These are phyloP conservation scores for Dicrostonyx torquatus DNA, from an alignment of 2,797 vertebrate species.

Conservation along the genomic window DNA sequence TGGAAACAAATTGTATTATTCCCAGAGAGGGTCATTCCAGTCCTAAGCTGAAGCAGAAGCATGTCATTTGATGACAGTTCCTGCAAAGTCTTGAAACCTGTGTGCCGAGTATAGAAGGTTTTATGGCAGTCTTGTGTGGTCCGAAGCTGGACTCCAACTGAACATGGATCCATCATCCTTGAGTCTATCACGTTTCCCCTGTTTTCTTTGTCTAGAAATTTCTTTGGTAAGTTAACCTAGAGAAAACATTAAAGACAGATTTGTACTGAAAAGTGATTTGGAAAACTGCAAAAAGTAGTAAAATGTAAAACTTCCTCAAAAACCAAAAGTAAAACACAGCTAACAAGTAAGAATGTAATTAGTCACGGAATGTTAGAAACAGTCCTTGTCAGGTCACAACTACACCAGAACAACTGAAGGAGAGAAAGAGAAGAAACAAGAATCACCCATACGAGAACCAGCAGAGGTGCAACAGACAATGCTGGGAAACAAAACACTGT, in stretches of 20 bases:
- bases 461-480: constrained; percentile 1
- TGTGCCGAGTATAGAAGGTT: constrained; percentile 85
- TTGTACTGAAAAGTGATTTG: constrained; percentile 65
- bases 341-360: constrained; percentile 2
- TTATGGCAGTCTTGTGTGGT: constrained; percentile 87
- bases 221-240: constrained; percentile 76
- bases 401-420: background rate
- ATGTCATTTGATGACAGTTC: constrained; percentile 86
- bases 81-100: constrained; percentile 86
- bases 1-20: constrained; percentile 88
- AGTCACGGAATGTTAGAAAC: background rate
- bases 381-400: background rate
- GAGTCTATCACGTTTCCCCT: constrained; percentile 63
- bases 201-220: constrained; percentile 53
- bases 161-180: constrained; percentile 86
- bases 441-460: constrained; percentile 26
- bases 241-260: constrained; percentile 81
- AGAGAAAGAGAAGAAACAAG: constrained; percentile 9
- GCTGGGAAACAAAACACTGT: constrained; percentile 5
- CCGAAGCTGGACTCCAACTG: constrained; percentile 88
- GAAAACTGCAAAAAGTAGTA: constrained; percentile 46
- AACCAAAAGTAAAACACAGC: background rate
- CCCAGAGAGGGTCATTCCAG: constrained; percentile 87
- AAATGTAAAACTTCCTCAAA: constrained; percentile 36
- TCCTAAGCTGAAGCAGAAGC: constrained; percentile 87